phyloP scores from a whole-genome alignment of 2,888 invertebrate genomes.

The Scaptodrosophila latifasciaeformis region DNA sequence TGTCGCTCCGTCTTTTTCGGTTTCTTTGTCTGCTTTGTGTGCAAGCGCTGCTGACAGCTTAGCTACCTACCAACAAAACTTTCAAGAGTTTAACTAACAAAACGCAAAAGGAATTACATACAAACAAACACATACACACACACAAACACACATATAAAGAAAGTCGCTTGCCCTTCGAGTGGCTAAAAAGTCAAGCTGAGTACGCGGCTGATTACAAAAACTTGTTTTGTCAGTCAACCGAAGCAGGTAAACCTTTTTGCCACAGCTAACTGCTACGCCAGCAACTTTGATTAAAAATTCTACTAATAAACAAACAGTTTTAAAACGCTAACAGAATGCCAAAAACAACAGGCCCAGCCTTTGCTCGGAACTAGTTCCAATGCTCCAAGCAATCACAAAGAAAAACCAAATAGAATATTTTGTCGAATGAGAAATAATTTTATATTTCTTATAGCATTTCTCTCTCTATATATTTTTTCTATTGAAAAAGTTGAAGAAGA shows the following conservation, averaged over 20 bases:
- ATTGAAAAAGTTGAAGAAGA: no score
- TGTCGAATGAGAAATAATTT: no score
- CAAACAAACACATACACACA: conserved; percentile 26
- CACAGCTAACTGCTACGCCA: conserved; percentile 4
- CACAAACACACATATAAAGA: neutral
- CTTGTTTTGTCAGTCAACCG: neutral
- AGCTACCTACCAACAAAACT: conserved; percentile 67
- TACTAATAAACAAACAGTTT: conserved; percentile 57
- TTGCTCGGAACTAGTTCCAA: no score
- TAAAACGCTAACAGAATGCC: conserved; percentile 29
- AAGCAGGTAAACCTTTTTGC: neutral
- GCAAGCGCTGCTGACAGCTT: conserved; percentile 50
- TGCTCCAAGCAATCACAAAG: no score
- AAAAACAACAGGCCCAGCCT: conserved; percentile 35
- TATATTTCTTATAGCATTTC: no score
- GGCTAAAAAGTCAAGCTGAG: conserved; percentile 30
- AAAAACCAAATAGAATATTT: no score
- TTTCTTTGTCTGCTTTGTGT: conserved; percentile 9
- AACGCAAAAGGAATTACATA: conserved; percentile 66
- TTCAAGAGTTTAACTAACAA: conserved; percentile 68
- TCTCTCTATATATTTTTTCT: no score
- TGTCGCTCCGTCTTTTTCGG: conserved; percentile 7
- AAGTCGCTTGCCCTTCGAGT: neutral
- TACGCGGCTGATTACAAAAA: conserved; percentile 58
- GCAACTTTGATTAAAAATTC: conserved; percentile 67